Conservation (phyloP, 1,140 invertebrate genomes). For the Penaeus chinensis region DNA sequence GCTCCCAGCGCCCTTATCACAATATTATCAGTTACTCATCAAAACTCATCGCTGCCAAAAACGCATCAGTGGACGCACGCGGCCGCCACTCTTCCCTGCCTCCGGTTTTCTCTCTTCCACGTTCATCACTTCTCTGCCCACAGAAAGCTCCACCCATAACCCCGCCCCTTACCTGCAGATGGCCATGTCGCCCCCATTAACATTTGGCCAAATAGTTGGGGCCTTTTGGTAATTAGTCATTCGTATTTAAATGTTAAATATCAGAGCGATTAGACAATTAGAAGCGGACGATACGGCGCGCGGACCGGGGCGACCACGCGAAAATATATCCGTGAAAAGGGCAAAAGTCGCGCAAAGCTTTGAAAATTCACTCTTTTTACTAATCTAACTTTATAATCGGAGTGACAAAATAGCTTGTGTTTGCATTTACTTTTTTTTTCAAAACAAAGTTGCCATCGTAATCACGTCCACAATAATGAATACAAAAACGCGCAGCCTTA, state of each 20-base stretch:
- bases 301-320: too few relatives aligned
- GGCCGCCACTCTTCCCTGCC: neutral
- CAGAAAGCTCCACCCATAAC: neutral
- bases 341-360: too few relatives aligned
- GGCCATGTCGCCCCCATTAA: conserved; percentile 21
- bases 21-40: neutral
- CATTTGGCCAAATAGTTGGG: conserved; percentile 22
- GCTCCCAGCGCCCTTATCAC: neutral
- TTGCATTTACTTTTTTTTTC: too few relatives aligned
- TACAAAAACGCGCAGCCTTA: too few relatives aligned
- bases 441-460: too few relatives aligned
- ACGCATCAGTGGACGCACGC: neutral
- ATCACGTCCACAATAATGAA: too few relatives aligned
- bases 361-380: too few relatives aligned
- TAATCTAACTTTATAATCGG: too few relatives aligned
- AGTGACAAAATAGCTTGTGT: too few relatives aligned
- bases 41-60: too few relatives aligned
- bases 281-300: neutral
- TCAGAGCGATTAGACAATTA: conserved; percentile 49
- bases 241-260: conserved; percentile 53
- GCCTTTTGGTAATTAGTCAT: conserved; percentile 33
- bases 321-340: too few relatives aligned
- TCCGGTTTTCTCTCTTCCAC: neutral
- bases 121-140: neutral
- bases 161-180: neutral